Evolutionary conservation across 2,888 invertebrate genomes (phyloP).

Genomic region (Epiblema foenella): DNA sequence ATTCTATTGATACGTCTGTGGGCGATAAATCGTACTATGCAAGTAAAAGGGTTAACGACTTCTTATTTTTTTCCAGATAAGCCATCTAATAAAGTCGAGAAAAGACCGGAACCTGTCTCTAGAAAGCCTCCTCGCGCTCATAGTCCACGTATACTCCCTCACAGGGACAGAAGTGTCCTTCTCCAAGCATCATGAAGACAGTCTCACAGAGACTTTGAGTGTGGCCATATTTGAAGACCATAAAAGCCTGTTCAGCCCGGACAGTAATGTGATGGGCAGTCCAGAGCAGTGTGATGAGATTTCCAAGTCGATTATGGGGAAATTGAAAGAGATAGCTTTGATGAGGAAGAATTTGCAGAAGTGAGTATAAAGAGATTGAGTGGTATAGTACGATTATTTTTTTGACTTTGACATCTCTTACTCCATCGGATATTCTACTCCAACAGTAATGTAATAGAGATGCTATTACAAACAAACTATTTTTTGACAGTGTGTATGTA

Average conservation of each 20-base stretch:
- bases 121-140: constrained; percentile 84
- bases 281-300: constrained; percentile 66
- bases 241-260: constrained; percentile 58
- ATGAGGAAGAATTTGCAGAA: constrained; percentile 71
- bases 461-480: too few relatives aligned
- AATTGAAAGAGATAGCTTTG: constrained; percentile 69
- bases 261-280: constrained; percentile 55
- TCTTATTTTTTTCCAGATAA: constrained; percentile 68
- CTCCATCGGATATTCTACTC: too few relatives aligned
- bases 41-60: too few relatives aligned
- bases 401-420: too few relatives aligned
- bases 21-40: too few relatives aligned
- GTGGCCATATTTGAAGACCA: constrained; percentile 86
- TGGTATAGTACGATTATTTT: too few relatives aligned
- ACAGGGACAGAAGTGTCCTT: constrained; percentile 85
- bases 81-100: constrained; percentile 83
- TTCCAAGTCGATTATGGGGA: constrained; percentile 61
- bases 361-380: constrained; percentile 56
- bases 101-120: constrained; percentile 80
- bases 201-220: constrained; percentile 76
- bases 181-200: constrained; percentile 79
- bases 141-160: constrained; percentile 86
- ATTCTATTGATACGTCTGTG: too few relatives aligned
- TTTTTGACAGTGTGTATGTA: too few relatives aligned
- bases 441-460: too few relatives aligned